Base-by-base conservation (phyloP, 2,888 invertebrate genomes). In the Halictus ligatus region DNA sequence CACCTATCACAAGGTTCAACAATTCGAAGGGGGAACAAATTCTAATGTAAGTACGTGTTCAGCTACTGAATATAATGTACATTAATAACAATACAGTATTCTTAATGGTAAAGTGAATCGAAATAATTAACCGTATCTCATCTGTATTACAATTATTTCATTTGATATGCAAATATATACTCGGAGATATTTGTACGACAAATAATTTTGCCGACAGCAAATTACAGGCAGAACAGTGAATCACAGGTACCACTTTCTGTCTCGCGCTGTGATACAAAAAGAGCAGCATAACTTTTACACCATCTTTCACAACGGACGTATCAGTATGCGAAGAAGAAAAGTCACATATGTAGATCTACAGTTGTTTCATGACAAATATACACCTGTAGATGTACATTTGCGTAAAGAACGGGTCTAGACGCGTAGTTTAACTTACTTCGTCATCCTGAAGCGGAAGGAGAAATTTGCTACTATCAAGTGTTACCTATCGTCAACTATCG, bases 311-410 rank as follows among this genome's bases (percentile, higher is more conserved):
- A 10, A 18, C 21, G 10, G 48, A 73, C 18, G 25, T 13, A 46
- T 25, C 25, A 10, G 35, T 15, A 54, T 15, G 10, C 10, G 54
- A 48, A 18, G 8, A 7, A 25, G 13, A 15, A 29, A 46, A 73
- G 46, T 58, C n/a, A n/a, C n/a, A n/a, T n/a, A n/a, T n/a, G n/a
- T n/a, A n/a, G n/a, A n/a, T n/a, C n/a, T n/a, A n/a, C n/a, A n/a
- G n/a, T n/a, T n/a, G n/a, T n/a, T n/a, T n/a, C n/a, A n/a, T n/a
- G n/a, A 40, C 25, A 54, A 69, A 78, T 69, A 25, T 43, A 21
- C 21, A 69, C 43, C 25, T 50, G 40, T 40, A n/a, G 25, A 50
- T 71, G 35, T 8, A 75, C 13, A 78, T 78, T 78, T 54, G 46
- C 2, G 1, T 35, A 25, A 85, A 58, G 54, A 69, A 74, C 29